Conservation (phyloP, 2,888 invertebrate genomes). For the Noctua pronuba region DNA sequence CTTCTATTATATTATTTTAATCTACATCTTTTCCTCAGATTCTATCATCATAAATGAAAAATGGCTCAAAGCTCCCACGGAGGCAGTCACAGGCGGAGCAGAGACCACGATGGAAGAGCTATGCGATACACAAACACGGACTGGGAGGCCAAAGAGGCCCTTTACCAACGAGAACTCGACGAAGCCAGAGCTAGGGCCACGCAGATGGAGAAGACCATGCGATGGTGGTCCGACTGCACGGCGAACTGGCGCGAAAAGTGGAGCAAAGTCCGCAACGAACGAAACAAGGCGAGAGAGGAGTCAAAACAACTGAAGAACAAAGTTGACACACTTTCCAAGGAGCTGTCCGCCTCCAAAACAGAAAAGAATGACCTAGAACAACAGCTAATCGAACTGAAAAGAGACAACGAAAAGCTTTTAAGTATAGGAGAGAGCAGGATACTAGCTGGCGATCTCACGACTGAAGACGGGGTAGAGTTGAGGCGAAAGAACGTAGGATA, state of each 20-base stretch:
- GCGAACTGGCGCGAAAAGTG: constrained; percentile 99
- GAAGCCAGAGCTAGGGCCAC: constrained; percentile 98
- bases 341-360: constrained; percentile 93
- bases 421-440: constrained; percentile 87
- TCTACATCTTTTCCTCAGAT: constrained; percentile 31
- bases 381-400: constrained; percentile 94
- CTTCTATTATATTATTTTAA: neutral
- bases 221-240: constrained; percentile 99
- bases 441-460: constrained; percentile 81
- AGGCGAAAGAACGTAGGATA: constrained; percentile 80
- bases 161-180: constrained; percentile 95
- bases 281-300: constrained; percentile 98
- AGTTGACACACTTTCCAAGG: constrained; percentile 94
- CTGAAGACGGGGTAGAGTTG: constrained; percentile 85
- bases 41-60: constrained; percentile 55
- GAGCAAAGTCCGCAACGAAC: constrained; percentile 97
- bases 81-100: constrained; percentile 91
- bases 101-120: constrained; percentile 92
- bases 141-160: constrained; percentile 95
- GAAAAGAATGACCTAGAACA: constrained; percentile 95
- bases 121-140: constrained; percentile 93
- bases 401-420: constrained; percentile 95
- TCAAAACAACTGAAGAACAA: constrained; percentile 95
- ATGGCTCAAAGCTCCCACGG: constrained; percentile 93
- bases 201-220: constrained; percentile 99